Base-by-base conservation (phyloP, 1,140 invertebrate species). In the Pseudobourletiella spinata region DNA sequence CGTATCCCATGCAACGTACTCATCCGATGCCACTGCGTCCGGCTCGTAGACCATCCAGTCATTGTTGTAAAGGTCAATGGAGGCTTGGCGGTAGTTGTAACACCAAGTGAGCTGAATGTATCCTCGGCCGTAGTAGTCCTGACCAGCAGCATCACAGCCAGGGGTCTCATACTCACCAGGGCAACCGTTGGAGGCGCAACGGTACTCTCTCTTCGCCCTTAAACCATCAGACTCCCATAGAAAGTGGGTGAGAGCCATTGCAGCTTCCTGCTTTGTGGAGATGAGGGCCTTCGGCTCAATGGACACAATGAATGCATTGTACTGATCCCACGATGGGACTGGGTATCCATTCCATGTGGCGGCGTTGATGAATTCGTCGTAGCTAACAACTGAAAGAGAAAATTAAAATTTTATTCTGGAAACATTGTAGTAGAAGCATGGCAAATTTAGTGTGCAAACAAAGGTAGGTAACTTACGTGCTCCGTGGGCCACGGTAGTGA, bases 41-140 rank as follows among this genome's bases (percentile, higher is more conserved):
- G 64, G 15, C 11, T 65, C 59, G 32, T 52, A 16, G 25, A 61
- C 28, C 51, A 65, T 54, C 59, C 63, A 65, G 15, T 64, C 62
- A 18, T 65, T 59, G 4, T 58, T 58, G 18, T 65, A 65, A 16
- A 65, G 44, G 16, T 57, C 52, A 39, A 44, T 50, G 18, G 64
- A 65, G 3, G 64, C 64, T 15, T 57, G 46, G 18, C 64, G 30
- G 56, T 66, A 66, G 24, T 65, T 65, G 52, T 58, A 57, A 24
- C 64, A 65, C 64, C 64, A 65, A 1, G 43, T 61, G 29, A 65
- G 25, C n/a, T 65, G 64, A 44, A 65, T 68, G 52, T 61, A 68
- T 6, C 67, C 67, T 22, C 67, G 35, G 4, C 67, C 67, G 22
- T 65, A 68, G 57, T 68, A 68, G n/a, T 46, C 18, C 28, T 63